Conservation (phyloP, 2,113 vertebrate genomes). For the Hippocampus mohnikei region DNA sequence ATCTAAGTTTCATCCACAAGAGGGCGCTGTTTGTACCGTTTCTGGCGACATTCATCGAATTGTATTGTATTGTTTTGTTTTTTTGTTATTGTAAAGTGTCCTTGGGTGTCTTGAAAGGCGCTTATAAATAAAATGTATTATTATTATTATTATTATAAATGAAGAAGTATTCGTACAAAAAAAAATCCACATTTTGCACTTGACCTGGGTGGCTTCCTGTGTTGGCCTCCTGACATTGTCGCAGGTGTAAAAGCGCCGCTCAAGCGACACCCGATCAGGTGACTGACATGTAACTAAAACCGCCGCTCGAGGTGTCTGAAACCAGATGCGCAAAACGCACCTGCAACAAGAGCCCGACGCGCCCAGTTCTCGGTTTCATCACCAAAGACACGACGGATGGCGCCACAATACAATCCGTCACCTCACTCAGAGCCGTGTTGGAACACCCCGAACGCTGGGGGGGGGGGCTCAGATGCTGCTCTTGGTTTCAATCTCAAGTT, state of each 20-base stretch:
- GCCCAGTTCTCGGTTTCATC: background rate
- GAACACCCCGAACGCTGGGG: too few relatives aligned
- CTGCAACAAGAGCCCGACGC: constrained; percentile 35
- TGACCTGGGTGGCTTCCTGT: background rate
- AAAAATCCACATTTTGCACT: background rate
- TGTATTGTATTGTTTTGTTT: too few relatives aligned
- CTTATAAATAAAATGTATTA: too few relatives aligned
- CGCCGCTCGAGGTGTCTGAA: constrained; percentile 51
- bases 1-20: too few relatives aligned
- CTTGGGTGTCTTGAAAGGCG: too few relatives aligned
- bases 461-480: too few relatives aligned
- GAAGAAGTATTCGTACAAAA: too few relatives aligned
- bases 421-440: background rate
- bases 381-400: background rate
- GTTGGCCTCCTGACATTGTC: background rate
- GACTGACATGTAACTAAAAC: constrained; percentile 50
- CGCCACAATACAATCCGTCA: background rate
- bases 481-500: too few relatives aligned
- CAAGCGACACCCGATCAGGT: constrained; percentile 51
- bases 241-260: constrained; percentile 2
- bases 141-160: too few relatives aligned
- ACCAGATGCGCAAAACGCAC: constrained; percentile 15
- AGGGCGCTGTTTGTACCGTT: background rate
- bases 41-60: background rate
- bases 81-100: too few relatives aligned